phyloP scores from a whole-genome alignment of 2,797 vertebrate genomes.

The Xiphorhynchus erythropygius region DNA sequence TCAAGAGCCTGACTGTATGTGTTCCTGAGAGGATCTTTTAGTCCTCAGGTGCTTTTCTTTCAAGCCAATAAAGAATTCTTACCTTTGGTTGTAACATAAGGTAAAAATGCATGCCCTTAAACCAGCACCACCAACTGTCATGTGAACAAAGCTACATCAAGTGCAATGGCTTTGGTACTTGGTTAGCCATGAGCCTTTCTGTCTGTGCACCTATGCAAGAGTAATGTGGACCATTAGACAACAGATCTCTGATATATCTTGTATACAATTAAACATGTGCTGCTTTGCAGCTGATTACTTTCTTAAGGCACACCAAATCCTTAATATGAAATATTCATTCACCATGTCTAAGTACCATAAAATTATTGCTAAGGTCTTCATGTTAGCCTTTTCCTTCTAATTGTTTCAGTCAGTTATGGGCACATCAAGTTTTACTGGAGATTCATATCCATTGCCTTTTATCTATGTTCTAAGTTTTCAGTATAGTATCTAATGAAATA shows the following conservation, averaged over 20 bases:
- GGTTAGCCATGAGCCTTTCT: not conserved
- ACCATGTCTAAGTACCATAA: not conserved
- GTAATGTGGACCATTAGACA: not conserved
- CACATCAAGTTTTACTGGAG: not conserved
- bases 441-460: not conserved
- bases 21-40: not conserved
- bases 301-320: not conserved
- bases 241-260: fast-evolving
- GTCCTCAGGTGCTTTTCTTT: not conserved
- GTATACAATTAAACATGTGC: not conserved
- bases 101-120: not conserved
- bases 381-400: not conserved
- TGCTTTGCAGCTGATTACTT: not conserved
- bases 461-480: not conserved
- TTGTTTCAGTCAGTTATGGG: not conserved
- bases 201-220: not conserved
- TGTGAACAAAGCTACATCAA: not conserved
- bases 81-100: not conserved
- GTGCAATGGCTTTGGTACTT: not conserved
- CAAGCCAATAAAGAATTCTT: not conserved
- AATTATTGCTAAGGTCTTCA: not conserved
- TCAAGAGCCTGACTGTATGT: not conserved
- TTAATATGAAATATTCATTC: not conserved
- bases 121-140: not conserved
- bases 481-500: not conserved